Conservation (phyloP, 2,797 vertebrate genomes). For the Columba guinea region DNA sequence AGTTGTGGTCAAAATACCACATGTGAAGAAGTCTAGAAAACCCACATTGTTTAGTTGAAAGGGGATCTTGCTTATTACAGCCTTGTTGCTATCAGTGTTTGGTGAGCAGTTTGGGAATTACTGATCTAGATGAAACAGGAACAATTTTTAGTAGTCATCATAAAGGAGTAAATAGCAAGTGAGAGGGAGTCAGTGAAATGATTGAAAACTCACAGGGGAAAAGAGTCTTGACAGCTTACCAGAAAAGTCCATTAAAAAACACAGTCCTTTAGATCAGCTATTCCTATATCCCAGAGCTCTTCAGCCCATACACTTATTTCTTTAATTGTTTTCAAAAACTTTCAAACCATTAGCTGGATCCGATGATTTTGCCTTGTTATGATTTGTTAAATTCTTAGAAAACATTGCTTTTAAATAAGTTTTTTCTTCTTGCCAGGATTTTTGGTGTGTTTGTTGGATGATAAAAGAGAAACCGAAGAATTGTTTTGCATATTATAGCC, state of each 20-base stretch:
- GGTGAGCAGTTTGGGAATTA: neutral
- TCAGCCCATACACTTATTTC: neutral
- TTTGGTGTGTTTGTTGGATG: neutral
- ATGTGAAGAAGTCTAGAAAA: neutral
- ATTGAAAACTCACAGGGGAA: neutral
- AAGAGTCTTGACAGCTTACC: slow-evolving; percentile 12
- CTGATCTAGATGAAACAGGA: neutral
- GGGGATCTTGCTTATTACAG: neutral
- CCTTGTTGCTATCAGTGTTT: neutral
- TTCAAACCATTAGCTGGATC: neutral
- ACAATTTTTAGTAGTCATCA: neutral
- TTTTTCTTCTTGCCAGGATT: neutral
- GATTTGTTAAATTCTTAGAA: neutral
- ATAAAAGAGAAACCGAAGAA: neutral
- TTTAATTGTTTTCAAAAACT: slow-evolving; percentile 19
- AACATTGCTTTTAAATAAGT: neutral
- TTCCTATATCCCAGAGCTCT: neutral
- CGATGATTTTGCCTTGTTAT: neutral
- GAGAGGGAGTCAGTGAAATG: neutral
- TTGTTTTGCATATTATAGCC: neutral
- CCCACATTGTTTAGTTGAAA: neutral
- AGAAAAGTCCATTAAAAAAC: slow-evolving; percentile 44
- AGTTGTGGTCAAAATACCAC: neutral
- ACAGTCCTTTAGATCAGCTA: neutral
- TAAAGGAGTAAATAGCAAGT: neutral